Conservation (phyloP, 2,113 vertebrate species). For the Piaya cayana region DNA sequence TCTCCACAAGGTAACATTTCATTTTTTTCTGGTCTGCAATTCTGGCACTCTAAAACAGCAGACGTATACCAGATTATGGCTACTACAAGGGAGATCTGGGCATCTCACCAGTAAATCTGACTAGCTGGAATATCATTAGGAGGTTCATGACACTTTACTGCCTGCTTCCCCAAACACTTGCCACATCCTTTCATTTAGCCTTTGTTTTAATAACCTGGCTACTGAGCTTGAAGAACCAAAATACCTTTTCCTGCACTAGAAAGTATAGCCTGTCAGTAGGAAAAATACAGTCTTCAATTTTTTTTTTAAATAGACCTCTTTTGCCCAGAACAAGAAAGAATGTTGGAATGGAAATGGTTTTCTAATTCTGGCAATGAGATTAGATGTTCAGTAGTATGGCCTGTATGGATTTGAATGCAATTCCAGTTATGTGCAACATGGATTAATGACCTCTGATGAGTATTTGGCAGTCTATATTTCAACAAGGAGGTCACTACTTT, state of each 20-base stretch:
- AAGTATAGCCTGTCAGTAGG: background rate
- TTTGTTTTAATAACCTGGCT: slow-evolving; percentile 49
- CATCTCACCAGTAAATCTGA: slow-evolving; percentile 40
- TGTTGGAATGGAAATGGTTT: background rate
- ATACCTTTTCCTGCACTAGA: slow-evolving; percentile 23
- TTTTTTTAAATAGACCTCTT: background rate
- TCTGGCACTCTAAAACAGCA: slow-evolving; percentile 19
- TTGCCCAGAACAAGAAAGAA: background rate
- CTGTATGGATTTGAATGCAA: background rate
- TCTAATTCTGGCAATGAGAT: background rate
- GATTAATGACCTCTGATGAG: background rate
- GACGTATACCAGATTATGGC: background rate
- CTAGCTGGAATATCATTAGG: slow-evolving; percentile 48
- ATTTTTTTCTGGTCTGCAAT: background rate
- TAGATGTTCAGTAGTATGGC: background rate
- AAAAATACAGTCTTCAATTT: background rate
- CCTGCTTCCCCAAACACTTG: slow-evolving; percentile 12
- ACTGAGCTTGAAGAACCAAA: slow-evolving; percentile 46
- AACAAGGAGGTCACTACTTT: background rate
- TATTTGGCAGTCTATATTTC: background rate
- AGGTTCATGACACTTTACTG: slow-evolving; percentile 42
- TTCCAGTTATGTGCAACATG: background rate
- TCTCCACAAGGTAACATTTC: background rate
- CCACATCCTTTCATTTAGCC: background rate
- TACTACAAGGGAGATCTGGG: slow-evolving; percentile 43